Evolutionary conservation across 2,888 invertebrate species (phyloP), one percentile per base, ranked within the genome.

Genomic region (Ctenicera cuprea): DNA sequence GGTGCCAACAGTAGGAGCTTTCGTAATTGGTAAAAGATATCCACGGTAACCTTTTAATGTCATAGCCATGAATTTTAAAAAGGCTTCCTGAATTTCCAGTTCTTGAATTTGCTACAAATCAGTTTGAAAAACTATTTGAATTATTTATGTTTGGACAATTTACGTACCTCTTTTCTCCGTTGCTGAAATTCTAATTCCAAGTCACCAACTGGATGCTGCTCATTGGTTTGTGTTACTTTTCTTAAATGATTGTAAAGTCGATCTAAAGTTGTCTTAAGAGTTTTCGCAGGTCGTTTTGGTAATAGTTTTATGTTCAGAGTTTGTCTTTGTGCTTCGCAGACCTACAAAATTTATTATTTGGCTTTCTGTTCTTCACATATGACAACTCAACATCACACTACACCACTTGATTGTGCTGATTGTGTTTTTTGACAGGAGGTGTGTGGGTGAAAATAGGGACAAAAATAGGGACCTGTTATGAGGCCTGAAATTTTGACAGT

Each of bases 1-100:
- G 0, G 98, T 96, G 0, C 97, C 96, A 20, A 95, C 93, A 0
- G 96, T 96, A 0, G 98, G 98, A 4, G 96, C 96, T 86, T 95
- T 95, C 0, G 95, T 97, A 71, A 99, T 97, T 1, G 98, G 98
- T 80, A 96, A 91, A 74, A 99, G 90, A 86, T 92, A 97, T 69
- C 92, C 90, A 67, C 96, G 91, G 86, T 98, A 99, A 0, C 97
- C 98, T 84, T 95, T 95, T 76, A 99, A 87, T 71, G 97, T 94
- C 52, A 94, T 91, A 11, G 97, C 96, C 95, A 97, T 99, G 85
- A 98, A 99, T 67, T 96, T 92, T 30, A 99, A 89, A 87, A 99
- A 99, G 4, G 97, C 97, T 87, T 99, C 99, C 88, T 99, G 98
- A 76, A 99, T 98, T 87, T 96, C 94, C 80, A 97, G 89, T 85